phyloP scores from a whole-genome alignment of 2,113 vertebrate genomes.

The Dromiciops gliroides region DNA sequence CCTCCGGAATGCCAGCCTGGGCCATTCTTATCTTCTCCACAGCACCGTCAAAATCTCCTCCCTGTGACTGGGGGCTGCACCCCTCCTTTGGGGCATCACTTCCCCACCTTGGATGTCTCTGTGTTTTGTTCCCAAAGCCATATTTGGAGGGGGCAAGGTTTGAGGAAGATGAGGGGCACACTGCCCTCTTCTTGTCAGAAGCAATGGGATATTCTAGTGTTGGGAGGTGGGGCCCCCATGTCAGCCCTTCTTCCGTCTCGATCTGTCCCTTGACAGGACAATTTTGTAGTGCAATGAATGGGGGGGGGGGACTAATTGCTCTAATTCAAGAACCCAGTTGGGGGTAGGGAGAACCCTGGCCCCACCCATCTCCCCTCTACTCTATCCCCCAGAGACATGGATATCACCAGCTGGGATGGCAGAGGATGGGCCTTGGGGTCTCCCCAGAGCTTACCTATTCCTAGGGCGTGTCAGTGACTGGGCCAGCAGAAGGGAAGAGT shows the following conservation, averaged over 20 bases:
- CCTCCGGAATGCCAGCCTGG: conserved; percentile 87
- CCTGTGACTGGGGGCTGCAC: conserved; percentile 83
- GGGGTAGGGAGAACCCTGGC: conserved; percentile 22
- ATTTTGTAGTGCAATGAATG: neutral
- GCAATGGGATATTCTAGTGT: conserved; percentile 66
- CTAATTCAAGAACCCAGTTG: no score
- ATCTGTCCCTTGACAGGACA: neutral
- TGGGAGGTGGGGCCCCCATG: neutral
- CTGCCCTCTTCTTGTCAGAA: conserved; percentile 17
- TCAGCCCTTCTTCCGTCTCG: neutral
- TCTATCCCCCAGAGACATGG: conserved; percentile 15
- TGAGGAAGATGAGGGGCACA: conserved; percentile 47
- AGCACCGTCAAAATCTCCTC: conserved; percentile 93
- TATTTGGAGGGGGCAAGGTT: conserved; percentile 62
- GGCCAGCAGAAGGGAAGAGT: conserved; percentile 61
- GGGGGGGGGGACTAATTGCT: no score
- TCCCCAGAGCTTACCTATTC: conserved; percentile 72
- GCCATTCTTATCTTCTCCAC: conserved; percentile 84
- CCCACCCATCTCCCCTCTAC: conserved; percentile 42
- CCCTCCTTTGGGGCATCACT: conserved; percentile 26
- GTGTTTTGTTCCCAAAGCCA: conserved; percentile 72
- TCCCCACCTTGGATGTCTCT: conserved; percentile 51
- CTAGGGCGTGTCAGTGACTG: conserved; percentile 55
- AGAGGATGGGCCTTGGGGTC: conserved; percentile 38
- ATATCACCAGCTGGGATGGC: neutral